A percentile compares a stretch with the other conserved stretches of the same genome.
These are phyloP conservation scores for Meloidogyne floridensis DNA, from an alignment of 1,140 invertebrate genomes.

Conservation along the genomic window DNA sequence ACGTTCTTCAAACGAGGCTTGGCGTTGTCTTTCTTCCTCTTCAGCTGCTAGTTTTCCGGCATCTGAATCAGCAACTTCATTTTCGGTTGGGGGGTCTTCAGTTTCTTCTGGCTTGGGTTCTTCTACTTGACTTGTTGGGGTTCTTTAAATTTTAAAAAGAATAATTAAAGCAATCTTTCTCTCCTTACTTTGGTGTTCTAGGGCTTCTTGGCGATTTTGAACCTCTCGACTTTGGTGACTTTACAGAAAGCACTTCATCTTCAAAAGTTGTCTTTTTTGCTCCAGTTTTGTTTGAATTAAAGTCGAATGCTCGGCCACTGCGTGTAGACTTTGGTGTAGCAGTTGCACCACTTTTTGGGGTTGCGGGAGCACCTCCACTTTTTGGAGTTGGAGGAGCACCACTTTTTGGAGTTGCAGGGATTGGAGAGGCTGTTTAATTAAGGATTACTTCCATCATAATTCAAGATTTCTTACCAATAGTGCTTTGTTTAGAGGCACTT, in stretches of 20 bases:
- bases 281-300: constrained; percentile 22
- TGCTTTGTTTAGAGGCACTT: background rate
- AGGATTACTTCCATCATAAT: background rate
- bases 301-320: constrained; percentile 7
- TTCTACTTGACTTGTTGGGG: background rate
- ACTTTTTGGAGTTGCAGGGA: constrained; percentile 38
- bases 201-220: constrained; percentile 51
- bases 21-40: background rate
- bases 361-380: background rate
- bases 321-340: constrained; percentile 15
- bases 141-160: background rate
- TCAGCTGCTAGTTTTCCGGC: background rate
- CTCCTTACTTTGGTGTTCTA: constrained; percentile 42
- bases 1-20: constrained; percentile 10
- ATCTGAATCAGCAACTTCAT: background rate
- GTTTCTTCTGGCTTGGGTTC: constrained; percentile 21
- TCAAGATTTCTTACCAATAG: background rate
- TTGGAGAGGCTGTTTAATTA: constrained; percentile 27
- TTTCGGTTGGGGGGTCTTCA: background rate
- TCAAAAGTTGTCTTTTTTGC: constrained; percentile 42
- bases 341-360: constrained; percentile 10
- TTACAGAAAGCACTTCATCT: constrained; percentile 47
- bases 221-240: constrained; percentile 16
- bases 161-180: background rate
- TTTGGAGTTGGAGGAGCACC: constrained; percentile 37